A percentile compares a stretch with the other conserved stretches of the same genome.
Evolutionary conservation across 2,888 invertebrate genomes (phyloP).

Genomic region (Leptopilina myrica): DNA sequence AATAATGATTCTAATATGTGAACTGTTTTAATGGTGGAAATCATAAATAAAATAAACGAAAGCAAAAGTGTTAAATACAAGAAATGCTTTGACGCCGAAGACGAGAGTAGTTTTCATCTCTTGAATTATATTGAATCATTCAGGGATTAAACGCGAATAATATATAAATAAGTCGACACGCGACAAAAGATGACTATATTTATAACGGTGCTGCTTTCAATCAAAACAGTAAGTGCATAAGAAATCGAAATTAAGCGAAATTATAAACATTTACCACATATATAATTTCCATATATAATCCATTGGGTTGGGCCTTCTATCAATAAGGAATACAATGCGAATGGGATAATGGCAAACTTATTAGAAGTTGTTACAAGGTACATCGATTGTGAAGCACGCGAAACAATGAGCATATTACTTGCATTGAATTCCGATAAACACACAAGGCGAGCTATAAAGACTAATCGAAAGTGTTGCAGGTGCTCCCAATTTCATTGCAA

Average conservation of each 20-base stretch:
- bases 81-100: too few relatives aligned
- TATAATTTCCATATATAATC: constrained; percentile 15
- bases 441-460: constrained; percentile 13
- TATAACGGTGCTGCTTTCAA: neutral
- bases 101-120: too few relatives aligned
- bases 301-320: constrained; percentile 7
- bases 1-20: too few relatives aligned
- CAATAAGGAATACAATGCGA: constrained; percentile 43
- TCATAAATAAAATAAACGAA: too few relatives aligned
- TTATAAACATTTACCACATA: neutral
- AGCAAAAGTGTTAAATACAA: too few relatives aligned
- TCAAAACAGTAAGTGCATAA: neutral
- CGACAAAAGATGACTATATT: neutral
- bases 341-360: constrained; percentile 46
- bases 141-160: too few relatives aligned
- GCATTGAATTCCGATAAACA: constrained; percentile 34
- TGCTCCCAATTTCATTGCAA: constrained; percentile 46
- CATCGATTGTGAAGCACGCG: constrained; percentile 60
- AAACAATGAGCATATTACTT: constrained; percentile 59
- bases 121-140: too few relatives aligned
- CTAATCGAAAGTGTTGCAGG: constrained; percentile 44
- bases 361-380: constrained; percentile 54
- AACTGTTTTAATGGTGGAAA: too few relatives aligned
- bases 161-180: too few relatives aligned
- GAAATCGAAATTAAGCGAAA: neutral